phyloP scores from a whole-genome alignment of 2,113 vertebrate species.

The Gallinago jamesoni region DNA sequence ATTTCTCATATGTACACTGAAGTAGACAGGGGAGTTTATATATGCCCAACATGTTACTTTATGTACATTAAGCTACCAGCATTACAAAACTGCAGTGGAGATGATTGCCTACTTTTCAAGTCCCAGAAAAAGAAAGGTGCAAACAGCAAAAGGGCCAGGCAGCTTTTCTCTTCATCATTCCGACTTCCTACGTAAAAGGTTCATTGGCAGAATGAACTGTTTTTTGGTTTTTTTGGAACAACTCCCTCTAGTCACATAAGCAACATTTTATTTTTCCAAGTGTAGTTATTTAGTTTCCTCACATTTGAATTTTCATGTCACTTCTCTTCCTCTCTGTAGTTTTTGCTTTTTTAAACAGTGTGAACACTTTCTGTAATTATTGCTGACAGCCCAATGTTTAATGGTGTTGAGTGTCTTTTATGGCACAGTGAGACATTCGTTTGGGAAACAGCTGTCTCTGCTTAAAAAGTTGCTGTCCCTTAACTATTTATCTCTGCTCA shows the following conservation, averaged over 20 bases:
- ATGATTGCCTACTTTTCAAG: neutral
- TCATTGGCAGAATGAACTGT: neutral
- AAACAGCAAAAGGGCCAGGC: neutral
- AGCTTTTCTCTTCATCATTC: neutral
- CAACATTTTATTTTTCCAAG: slow-evolving; percentile 61
- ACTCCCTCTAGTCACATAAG: slow-evolving; percentile 23
- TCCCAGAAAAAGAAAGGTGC: neutral
- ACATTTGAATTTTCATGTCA: slow-evolving; percentile 54
- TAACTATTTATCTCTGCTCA: slow-evolving; percentile 21
- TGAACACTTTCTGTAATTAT: slow-evolving; percentile 65
- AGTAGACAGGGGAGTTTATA: neutral
- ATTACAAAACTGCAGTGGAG: neutral
- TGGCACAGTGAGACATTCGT: slow-evolving; percentile 8
- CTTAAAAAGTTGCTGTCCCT: slow-evolving; percentile 28
- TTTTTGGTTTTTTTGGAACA: neutral
- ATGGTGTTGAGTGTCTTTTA: slow-evolving; percentile 54
- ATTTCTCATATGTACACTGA: neutral
- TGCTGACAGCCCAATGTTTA: slow-evolving; percentile 63
- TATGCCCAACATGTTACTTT: neutral
- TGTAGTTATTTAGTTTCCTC: slow-evolving; percentile 49
- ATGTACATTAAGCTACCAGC: neutral
- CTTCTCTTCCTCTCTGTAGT: slow-evolving; percentile 48
- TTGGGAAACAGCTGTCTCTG: slow-evolving; percentile 52
- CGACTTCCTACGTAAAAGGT: neutral
- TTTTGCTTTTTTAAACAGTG: slow-evolving; percentile 58